Evolutionary conservation across 2,888 invertebrate species (phyloP).

Genomic region (Bellardia pandia): DNA sequence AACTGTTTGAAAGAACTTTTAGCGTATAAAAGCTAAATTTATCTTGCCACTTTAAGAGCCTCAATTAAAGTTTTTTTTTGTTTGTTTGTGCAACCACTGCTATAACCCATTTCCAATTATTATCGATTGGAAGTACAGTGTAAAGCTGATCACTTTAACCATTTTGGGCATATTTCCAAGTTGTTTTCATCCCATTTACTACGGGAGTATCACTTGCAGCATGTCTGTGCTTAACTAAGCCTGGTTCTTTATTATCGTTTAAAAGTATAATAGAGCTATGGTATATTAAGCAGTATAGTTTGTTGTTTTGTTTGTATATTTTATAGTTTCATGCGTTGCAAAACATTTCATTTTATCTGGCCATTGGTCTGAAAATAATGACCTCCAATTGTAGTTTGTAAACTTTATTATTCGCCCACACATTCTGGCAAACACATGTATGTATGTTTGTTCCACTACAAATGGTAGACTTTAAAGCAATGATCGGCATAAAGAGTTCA

Average conservation of each 20-base stretch:
- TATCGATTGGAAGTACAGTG: too few relatives aligned
- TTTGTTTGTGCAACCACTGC: background rate
- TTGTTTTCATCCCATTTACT: too few relatives aligned
- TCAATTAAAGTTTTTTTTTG: too few relatives aligned
- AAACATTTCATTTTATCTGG: background rate
- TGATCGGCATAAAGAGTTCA: too few relatives aligned
- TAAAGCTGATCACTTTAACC: too few relatives aligned
- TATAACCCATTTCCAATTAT: too few relatives aligned
- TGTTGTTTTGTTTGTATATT: background rate
- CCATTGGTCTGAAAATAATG: constrained; percentile 13
- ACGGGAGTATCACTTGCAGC: background rate
- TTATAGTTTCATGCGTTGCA: background rate
- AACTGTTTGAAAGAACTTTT: too few relatives aligned
- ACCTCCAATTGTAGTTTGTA: constrained; percentile 22
- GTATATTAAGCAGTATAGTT: background rate
- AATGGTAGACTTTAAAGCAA: constrained; percentile 9
- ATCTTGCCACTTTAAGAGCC: too few relatives aligned
- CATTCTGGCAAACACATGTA: background rate
- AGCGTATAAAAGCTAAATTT: too few relatives aligned
- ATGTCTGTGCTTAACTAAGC: too few relatives aligned
- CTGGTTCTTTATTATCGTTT: background rate
- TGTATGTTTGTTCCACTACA: background rate
- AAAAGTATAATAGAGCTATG: too few relatives aligned
- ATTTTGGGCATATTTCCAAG: too few relatives aligned
- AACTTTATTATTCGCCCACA: background rate